Conservation (phyloP, 2,888 invertebrate species). For the Heliconius ismenius region DNA sequence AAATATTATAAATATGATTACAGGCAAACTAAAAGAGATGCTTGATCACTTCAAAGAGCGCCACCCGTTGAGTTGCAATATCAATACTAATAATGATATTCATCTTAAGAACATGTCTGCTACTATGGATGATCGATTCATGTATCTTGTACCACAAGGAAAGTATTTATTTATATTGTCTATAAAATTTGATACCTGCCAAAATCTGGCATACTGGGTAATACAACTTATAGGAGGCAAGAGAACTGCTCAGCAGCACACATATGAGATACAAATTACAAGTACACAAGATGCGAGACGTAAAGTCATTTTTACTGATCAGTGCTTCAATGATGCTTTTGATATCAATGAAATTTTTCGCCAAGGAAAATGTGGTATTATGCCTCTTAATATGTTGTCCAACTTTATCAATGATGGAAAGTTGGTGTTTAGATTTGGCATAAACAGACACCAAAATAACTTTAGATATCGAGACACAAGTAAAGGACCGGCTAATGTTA, state of each 20-base stretch:
- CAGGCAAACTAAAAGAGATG: constrained; percentile 65
- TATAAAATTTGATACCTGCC: constrained; percentile 54
- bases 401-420: constrained; percentile 64
- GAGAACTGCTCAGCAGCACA: constrained; percentile 61
- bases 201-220: constrained; percentile 69
- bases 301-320: constrained; percentile 64
- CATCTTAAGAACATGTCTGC: constrained; percentile 46
- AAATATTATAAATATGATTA: constrained; percentile 12
- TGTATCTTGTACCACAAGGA: constrained; percentile 60
- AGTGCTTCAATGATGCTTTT: constrained; percentile 67
- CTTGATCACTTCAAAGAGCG: constrained; percentile 70
- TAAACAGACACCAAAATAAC: constrained; percentile 55
- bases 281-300: constrained; percentile 64
- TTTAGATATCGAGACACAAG: constrained; percentile 43
- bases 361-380: constrained; percentile 62
- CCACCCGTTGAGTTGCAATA: constrained; percentile 59
- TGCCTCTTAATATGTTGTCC: constrained; percentile 60
- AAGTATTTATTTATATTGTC: constrained; percentile 68
- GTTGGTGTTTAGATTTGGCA: constrained; percentile 62
- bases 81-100: constrained; percentile 60
- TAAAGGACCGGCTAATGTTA: constrained; percentile 46
- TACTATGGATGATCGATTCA: constrained; percentile 58
- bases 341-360: constrained; percentile 68
- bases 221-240: constrained; percentile 70
- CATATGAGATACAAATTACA: constrained; percentile 67